Evolutionary conservation across 2,888 invertebrate species (phyloP), one percentile per base, ranked within the genome.

Genomic region (Dynastes maya): DNA sequence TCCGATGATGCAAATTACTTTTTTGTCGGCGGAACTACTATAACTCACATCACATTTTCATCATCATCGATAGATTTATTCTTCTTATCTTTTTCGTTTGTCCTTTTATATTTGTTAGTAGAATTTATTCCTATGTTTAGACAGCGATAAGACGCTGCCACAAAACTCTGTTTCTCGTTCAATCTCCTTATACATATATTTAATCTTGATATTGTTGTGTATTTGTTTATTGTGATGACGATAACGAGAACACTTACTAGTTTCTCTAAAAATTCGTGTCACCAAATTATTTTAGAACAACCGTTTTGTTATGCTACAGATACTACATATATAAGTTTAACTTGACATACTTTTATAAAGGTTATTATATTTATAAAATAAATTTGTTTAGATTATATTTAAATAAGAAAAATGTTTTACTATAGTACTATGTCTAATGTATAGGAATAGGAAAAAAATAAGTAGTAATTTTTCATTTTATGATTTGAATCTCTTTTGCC

Each of bases 31-130:
- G 16, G 16, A 55, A 55, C 16, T 55, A 8, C 45, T 45, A 22
- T 51, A 32, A 61, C 61, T 16, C 53, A 68, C 45, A 61, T 61
- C 27, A 45, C 27, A 72, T 22, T 53, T 40, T 72, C 72, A 32
- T 72, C 72, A 72, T 72, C 72, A 72, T 61, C 22, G 58, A 72
- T 61, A 61, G 58, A 61, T 72, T 58, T 72, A 72, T 58, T 40
- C 37, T 40, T 72, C 72, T 72, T 72, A 72, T 72, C 72, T 72
- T 40, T n/a, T 71, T 72, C 72, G 72, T 72, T 72, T 72, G 72
- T 72, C 72, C 58, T 61, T 55, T 72, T 37, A 72, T 40, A 55
- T 55, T 55, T 70, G 32, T 72, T 72, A 61, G 58, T 61, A 61
- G 61, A 61, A 72, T 72, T 58, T 72, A 72, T 53, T 58, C 40